A percentile compares a stretch with the other conserved stretches of the same genome.
Conservation (phyloP, 2,113 vertebrate genomes). For the Pedetes capensis region DNA sequence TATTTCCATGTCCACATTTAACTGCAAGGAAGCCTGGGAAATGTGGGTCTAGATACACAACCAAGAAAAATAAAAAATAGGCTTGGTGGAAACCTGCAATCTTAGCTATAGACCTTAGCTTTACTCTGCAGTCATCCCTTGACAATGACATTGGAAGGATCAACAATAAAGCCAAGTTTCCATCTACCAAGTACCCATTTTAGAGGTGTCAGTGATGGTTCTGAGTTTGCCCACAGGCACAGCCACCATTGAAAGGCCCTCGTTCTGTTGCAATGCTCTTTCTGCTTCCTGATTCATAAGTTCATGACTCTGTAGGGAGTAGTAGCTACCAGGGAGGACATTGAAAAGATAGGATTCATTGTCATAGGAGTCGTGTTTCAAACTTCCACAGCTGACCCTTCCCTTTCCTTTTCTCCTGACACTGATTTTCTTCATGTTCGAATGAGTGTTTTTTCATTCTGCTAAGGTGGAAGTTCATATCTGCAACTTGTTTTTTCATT, state of each 20-base stretch:
- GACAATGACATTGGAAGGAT: background rate
- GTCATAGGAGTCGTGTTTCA: background rate
- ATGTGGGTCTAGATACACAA: background rate
- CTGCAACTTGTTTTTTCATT: slow-evolving; percentile 38
- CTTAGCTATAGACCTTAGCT: background rate
- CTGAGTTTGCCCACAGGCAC: background rate
- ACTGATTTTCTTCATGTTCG: slow-evolving; percentile 52
- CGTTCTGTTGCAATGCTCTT: background rate
- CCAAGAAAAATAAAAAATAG: background rate
- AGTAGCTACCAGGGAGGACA: background rate
- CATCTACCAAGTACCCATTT: background rate
- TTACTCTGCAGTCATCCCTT: background rate
- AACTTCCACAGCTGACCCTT: background rate
- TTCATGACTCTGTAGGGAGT: background rate
- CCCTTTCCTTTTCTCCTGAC: background rate
- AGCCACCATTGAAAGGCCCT: background rate
- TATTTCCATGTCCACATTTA: background rate
- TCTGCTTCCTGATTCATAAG: background rate
- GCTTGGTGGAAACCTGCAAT: background rate
- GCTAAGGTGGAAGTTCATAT: slow-evolving; percentile 63
- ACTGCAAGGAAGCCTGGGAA: background rate
- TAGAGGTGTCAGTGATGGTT: background rate
- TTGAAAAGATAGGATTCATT: background rate
- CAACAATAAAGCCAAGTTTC: background rate
- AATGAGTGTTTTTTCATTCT: slow-evolving; percentile 50